Base-by-base conservation (phyloP, 2,113 vertebrate genomes). In the Aptenodytes patagonicus region DNA sequence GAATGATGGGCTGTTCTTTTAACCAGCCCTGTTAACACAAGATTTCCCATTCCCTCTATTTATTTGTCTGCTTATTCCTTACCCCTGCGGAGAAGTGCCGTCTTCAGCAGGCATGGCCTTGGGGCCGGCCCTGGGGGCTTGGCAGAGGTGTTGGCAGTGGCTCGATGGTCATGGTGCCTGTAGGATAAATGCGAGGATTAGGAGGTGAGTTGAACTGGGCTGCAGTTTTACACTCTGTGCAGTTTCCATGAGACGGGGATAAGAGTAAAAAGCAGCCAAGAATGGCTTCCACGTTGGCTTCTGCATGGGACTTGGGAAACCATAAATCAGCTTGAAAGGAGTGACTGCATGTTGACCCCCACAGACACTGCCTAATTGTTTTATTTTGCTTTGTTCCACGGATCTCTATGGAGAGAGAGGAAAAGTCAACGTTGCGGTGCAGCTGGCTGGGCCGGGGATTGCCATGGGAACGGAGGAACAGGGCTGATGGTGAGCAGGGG, bases 401-500 rank as follows among this genome's bases (percentile, higher is more conserved):
- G 61, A 34, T 57, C 55, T 57, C 76, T 13, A 0, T 32, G 79
- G 71, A 69, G 54, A 42, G 77, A 25, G 72, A 4, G 40, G 32
- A 87, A 47, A 32, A 70, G 79, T 12, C 54, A 4, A 0, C 0
- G 3, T 6, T 0, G 22, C 0, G 14, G 46, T 14, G 42, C 15
- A 10, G 69, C 87, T 51, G 73, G 24, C 5, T 11, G 83, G 72
- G 77, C 81, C 0, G 2, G 86, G 69, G 31, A 82, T 89, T 79
- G 66, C 94, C 71, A 36, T 77, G 94, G 97, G 82, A 86, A 70
- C 60, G 0, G 51, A 7, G 80, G 38, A 29, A 4, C 8, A 1
- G 65, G 80, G 51, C 76, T 22, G 92, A 4, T 38, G 75, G 42
- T 54, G 38, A 22, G 25, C 51, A 7, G 46, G 57, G 89, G 47